Evolutionary conservation across 2,797 vertebrate genomes (phyloP), one percentile per base, ranked within the genome.

Genomic region (Sciurus vulgaris): DNA sequence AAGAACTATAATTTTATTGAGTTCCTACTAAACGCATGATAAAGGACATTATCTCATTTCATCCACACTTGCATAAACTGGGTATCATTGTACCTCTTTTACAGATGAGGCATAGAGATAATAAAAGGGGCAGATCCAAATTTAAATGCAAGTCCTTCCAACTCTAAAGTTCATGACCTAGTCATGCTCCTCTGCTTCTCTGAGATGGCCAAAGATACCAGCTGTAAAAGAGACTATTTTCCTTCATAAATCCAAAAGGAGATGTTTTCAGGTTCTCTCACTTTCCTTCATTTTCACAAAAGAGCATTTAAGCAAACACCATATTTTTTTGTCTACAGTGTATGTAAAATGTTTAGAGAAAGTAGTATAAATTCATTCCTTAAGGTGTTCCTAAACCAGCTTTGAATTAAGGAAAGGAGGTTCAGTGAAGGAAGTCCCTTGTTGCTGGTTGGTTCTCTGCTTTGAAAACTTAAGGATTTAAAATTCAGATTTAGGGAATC

Each of bases 1-100:
- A 61, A 18, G 38, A 81, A 63, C 15, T 15, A 47, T 59, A 44
- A 51, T 63, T 86, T 76, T 35, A 51, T 1, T 84, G 35, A 47
- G 56, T 26, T 77, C n/a, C 82, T 72, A 72, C 12, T 8, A 79
- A 49, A 33, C 76, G 47, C 41, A 67, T 47, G 38, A 84, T 44
- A 78, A 77, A 93, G 35, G 47, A 86, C 38, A 70, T 56, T 63
- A 86, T 56, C 69, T 86, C 85, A 81, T 91, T 93, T 86, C 86
- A 93, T 56, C 26, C 63, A 82, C 41, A 86, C 13, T 69, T 35
- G 51, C 72, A 67, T 30, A 0, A 76, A 18, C 22, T 38, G 38
- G 41, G 69, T 63, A 30, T 26, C 41, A 13, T 22, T 92, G 14
- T 7, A 77, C 26, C 44, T 94, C 44, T 88, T 51, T 77, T 56